Evolutionary conservation across 2,113 vertebrate genomes (phyloP), one percentile per base, ranked within the genome.

Genomic region (Heliornis fulica): DNA sequence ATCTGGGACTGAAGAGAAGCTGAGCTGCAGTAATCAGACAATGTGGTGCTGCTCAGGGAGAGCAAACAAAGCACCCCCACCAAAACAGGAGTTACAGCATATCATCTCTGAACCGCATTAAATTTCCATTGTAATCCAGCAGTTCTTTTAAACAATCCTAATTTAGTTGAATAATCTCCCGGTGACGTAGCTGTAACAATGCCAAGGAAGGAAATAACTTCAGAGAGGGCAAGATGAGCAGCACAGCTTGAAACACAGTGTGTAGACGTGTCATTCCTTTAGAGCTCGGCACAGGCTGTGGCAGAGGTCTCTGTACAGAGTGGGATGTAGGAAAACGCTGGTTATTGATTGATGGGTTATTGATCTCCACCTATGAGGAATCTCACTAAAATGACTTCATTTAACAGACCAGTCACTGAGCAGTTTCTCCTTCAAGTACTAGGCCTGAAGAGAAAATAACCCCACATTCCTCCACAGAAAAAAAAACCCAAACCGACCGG

Each of bases 181-280:
- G 22, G 51, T 6, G 26, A 11, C 20, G 29, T n/a, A 45, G 36
- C 57, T n/a, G 19, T 50, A 34, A 21, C 15, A 12, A 4, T 4
- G 41, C 65, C 34, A n/a, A 26, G 70, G 46, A 25, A 74, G 61
- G 77, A 46, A 85, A 21, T 10, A 11, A 45, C 7, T 28, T 31
- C 40, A 46, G 2, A 2, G 28, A 28, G 46, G 1, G 16, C 50
- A 59, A 20, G 40, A 38, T 11, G 56, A 36, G 9, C 50, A 40
- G 48, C 34, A n/a, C 34, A 65, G 64, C 56, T 6, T 36, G 75
- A 79, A 50, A 56, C 6, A 31, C 21, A 63, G 59, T n/a, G 6
- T 11, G 18, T 0, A 10, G 43, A 12, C 1, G 28, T 2, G 26
- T 32, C 9, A 1, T 25, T n/a, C 70, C 65, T 20, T 5, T 5